Evolutionary conservation across 2,113 vertebrate genomes (phyloP).

Genomic region (Cololabis saira): DNA sequence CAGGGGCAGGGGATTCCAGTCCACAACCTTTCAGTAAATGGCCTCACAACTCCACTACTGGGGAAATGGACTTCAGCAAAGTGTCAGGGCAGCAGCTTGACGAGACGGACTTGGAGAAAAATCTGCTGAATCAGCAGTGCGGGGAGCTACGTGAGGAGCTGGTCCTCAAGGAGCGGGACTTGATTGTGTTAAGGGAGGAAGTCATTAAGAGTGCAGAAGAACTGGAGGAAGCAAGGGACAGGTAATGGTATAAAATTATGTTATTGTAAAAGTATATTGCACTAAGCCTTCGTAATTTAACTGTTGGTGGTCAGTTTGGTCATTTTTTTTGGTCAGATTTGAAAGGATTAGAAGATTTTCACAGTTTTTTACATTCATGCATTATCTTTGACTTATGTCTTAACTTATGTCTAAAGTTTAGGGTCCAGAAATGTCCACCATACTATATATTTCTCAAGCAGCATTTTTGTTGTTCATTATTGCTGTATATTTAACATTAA

Average conservation of each 20-base stretch:
- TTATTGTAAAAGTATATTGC: no score
- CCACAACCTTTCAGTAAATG: conserved; percentile 30
- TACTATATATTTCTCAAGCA: no score
- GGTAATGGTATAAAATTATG: conserved; percentile 52
- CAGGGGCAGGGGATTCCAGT: not conserved
- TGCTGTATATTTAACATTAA: no score
- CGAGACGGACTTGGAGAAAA: conserved; percentile 61
- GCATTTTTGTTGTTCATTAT: no score
- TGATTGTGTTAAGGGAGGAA: conserved; percentile 70
- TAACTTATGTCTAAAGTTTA: no score
- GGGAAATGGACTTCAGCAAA: conserved; percentile 43
- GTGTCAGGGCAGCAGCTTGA: conserved; percentile 40
- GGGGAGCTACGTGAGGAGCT: conserved; percentile 78
- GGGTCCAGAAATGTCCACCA: no score
- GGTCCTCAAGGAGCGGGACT: conserved; percentile 71
- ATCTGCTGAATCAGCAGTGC: conserved; percentile 74
- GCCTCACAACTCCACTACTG: conserved; percentile 29
- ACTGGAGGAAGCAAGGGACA: conserved; percentile 74
- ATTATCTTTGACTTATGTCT: no score
- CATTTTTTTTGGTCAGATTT: no score
- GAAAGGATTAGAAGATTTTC: no score
- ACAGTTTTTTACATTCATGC: no score
- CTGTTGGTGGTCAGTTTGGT: no score
- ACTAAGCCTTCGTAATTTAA: no score
- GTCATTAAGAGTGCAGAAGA: conserved; percentile 70